Conservation (phyloP, 2,113 vertebrate genomes). For the Synodontis membranacea region DNA sequence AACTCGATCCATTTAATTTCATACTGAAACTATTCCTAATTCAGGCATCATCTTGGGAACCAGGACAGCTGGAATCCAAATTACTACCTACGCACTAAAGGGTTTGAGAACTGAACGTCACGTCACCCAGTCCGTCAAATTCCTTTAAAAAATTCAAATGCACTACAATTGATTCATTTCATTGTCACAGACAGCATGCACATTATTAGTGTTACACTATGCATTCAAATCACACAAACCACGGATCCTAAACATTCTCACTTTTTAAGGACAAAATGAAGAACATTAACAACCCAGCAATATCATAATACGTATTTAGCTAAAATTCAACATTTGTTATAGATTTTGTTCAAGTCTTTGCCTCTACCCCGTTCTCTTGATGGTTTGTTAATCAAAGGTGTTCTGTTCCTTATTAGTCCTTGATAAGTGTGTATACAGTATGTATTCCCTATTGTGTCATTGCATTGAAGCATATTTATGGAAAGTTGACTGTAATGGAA, state of each 20-base stretch:
- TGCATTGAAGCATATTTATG: too few relatives aligned
- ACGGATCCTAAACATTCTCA: not conserved
- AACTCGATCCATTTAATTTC: constrained; percentile 34
- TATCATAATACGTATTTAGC: not conserved
- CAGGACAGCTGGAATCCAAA: constrained; percentile 29
- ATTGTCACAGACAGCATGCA: not conserved
- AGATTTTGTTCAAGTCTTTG: not conserved
- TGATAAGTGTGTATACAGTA: not conserved
- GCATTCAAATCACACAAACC: not conserved
- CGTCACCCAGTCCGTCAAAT: not conserved
- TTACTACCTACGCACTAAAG: constrained; percentile 17
- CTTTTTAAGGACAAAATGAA: not conserved
- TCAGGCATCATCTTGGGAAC: constrained; percentile 3
- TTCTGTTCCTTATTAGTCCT: not conserved
- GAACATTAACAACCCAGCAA: not conserved
- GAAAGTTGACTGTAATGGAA: too few relatives aligned
- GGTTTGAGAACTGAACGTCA: not conserved
- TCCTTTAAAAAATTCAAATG: constrained; percentile 4
- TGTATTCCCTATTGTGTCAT: not conserved
- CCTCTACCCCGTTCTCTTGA: not conserved
- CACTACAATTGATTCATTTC: constrained; percentile 12
- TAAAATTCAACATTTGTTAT: not conserved
- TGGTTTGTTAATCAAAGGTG: not conserved
- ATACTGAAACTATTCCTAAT: constrained; percentile 25
- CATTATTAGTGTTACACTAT: not conserved